Evolutionary conservation across 1,140 invertebrate genomes (phyloP), one percentile per base, ranked within the genome.

Genomic region (Pogonomyrmex barbatus): DNA sequence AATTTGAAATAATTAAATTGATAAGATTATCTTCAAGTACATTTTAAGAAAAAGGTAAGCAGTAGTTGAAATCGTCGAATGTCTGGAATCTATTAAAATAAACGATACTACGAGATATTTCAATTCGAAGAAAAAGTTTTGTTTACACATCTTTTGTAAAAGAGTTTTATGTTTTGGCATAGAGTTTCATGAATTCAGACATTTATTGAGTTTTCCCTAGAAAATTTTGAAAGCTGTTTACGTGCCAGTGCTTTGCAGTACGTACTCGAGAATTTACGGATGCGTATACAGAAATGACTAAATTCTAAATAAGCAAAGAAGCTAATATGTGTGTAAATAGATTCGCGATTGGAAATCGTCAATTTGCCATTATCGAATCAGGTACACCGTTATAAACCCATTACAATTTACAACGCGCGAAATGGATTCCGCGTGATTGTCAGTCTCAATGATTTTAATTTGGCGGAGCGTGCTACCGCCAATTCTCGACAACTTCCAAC

Each of bases 31-130:
- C 33, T 12, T 10, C 24, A 60, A 24, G n/a, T 17, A 33, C 17
- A 39, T 50, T 65, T 39, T 14, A 17, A 39, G 9, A 17, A 79
- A 52, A 45, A 33, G 33, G 24, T 24, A 12, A 63, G 14, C 58
- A 47, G 65, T 79, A 65, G 33, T 79, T 79, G 52, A 79, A 79
- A 79, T 79, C 33, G 84, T 78, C 58, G 63, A 85, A 60, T 84
- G 86, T 79, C 75, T 78, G 79, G 45, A 89, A 89, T 79, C 86
- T 85, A 75, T 89, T 73, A 78, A 65, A 87, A 78, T 89, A 81
- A 81, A 84, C 58, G 67, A 67, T 87, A 60, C 60, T 14, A 24
- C 24, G 58, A 73, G 17, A 56, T 50, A 83, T 87, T 85, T 87
- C 58, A 85, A 75, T 87, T 10, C 58, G 36, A 79, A 45, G 73